These are phyloP conservation scores for Athalia circularis DNA, from an alignment of 2,888 invertebrate species.

Conservation along the genomic window DNA sequence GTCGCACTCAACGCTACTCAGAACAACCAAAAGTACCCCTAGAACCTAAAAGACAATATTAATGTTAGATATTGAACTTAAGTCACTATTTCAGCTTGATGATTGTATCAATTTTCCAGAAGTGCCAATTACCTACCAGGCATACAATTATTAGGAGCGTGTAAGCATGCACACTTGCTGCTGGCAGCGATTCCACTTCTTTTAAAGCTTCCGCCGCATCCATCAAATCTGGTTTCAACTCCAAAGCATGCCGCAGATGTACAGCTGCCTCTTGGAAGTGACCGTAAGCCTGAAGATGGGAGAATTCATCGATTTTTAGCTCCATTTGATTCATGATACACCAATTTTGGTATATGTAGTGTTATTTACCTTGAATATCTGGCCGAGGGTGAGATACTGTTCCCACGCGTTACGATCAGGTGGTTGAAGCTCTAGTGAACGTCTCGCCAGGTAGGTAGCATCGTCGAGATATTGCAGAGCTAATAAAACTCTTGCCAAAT, in stretches of 20 bases:
- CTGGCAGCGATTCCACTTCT: constrained; percentile 88
- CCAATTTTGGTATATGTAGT: neutral
- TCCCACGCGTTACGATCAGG: constrained; percentile 93
- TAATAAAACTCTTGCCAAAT: constrained; percentile 89
- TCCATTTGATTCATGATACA: neutral
- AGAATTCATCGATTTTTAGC: neutral
- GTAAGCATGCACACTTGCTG: constrained; percentile 88
- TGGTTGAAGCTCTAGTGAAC: constrained; percentile 89
- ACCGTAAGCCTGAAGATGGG: constrained; percentile 81
- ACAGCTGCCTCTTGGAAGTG: constrained; percentile 91
- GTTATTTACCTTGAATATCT: constrained; percentile 84
- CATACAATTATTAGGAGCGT: constrained; percentile 91
- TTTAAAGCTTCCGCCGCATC: constrained; percentile 87
- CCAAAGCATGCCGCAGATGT: constrained; percentile 88
- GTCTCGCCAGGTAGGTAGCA: constrained; percentile 89
- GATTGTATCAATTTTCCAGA: neutral
- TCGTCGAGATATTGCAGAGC: constrained; percentile 93
- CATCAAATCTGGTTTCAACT: constrained; percentile 89
- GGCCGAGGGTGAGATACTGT: constrained; percentile 93
- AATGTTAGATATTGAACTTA: constrained; percentile 11
- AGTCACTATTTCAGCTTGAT: constrained; percentile 22
- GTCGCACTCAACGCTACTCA: constrained; percentile 79
- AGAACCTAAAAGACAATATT: constrained; percentile 78
- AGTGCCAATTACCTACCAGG: constrained; percentile 78
- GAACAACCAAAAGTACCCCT: constrained; percentile 88